Base-by-base conservation (phyloP, 2,888 invertebrate species). In the Autographa pulchrina region DNA sequence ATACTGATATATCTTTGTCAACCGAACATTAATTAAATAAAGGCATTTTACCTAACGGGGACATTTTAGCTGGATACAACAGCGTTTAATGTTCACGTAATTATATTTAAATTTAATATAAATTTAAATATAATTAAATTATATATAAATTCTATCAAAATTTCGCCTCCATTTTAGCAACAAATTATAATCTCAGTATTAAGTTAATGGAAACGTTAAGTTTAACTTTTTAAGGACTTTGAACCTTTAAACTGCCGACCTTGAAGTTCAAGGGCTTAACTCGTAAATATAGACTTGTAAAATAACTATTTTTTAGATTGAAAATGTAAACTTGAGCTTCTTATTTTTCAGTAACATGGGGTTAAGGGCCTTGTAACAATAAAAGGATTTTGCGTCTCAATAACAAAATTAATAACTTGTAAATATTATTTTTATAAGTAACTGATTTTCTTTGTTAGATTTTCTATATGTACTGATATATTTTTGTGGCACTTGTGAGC, bases 121-220 rank as follows among this genome's bases (percentile, higher is more conserved):
- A n/a, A n/a, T n/a, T n/a, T n/a, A n/a, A n/a, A n/a, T n/a, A n/a
- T n/a, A n/a, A n/a, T n/a, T n/a, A n/a, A n/a, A n/a, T n/a, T n/a
- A n/a, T n/a, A n/a, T 68, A 76, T 72, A 74, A 80, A 82, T 77
- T 75, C 38, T 62, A 77, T 75, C 63, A 72, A 74, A 76, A 81
- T 75, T 62, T 75, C 52, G 59, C 72, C 61, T 74, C 32, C 62
- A 80, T 77, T 81, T 76, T 70, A 67, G 60, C 69, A 82, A 71
- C 68, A 81, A 83, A 81, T 81, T 83, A 69, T 76, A 76, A 78
- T 75, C 64, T 68, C 61, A 61, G 61, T 52, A 75, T 83, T 80
- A 78, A 72, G 65, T 70, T 81, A 72, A 83, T 81, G 76, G 70
- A 72, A 75, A 73, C 74, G 69, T 66, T 81, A 78, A 70, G 48